Evolutionary conservation across 2,888 invertebrate genomes (phyloP), one percentile per base, ranked within the genome.

Genomic region (Myathropa florea): DNA sequence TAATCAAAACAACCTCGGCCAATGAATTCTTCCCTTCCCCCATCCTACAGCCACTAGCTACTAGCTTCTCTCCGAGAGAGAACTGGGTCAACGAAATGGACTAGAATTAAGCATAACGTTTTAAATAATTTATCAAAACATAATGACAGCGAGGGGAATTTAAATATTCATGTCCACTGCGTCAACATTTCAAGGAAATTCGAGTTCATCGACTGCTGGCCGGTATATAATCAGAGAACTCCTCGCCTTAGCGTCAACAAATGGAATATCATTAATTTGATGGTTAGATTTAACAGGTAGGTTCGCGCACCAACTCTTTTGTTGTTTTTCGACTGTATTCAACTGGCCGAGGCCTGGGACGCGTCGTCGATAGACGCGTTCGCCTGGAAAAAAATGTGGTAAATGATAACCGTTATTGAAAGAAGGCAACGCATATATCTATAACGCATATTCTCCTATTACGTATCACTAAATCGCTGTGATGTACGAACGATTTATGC

Each of bases 401-500:
- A 76, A 76, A 76, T 46, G 59, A 64, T 59, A 65, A 84, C 83
- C 70, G 83, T 84, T 84, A 84, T 75, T 70, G 55, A 55, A 53
- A 55, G 14, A 60, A 76, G 61, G 9, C 61, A 63, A 21, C 10
- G 21, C 55, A 33, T 18, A 63, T 21, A 33, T 55, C 24, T 30
- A 75, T 10, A 61, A 33, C 28, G 23, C 24, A 24, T 68, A 18
- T 68, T 79, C 39, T 36, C 36, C 67, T 75, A 53, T 71, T 76
- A 81, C 46, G 46, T 80, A 84, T 76, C 61, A 76, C 60, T 71
- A 80, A 60, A 67, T 76, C 71, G 55, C 61, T 53, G 80, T 84
- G 80, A 84, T 71, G 71, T 84, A 84, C 71, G 80, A 84, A 76
- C 61, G 33, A 76, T 84, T 84, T 81, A 84, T 84, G 84, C 67